Conservation (phyloP, 2,113 vertebrate species). For the Labrus mixtus region DNA sequence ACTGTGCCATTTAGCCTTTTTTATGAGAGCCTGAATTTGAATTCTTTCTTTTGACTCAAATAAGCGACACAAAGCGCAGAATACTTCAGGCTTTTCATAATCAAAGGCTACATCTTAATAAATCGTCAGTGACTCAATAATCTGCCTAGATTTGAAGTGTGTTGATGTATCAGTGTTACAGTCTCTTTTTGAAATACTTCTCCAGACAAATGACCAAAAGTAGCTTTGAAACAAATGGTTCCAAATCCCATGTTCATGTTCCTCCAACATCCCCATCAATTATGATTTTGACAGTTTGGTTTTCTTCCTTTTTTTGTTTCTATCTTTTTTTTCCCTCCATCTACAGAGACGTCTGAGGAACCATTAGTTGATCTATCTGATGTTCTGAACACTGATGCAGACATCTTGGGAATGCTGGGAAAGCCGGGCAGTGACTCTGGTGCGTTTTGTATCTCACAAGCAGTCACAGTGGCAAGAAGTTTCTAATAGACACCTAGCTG, state of each 20-base stretch:
- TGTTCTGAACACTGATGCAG: slow-evolving; percentile 95
- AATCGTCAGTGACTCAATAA: neutral
- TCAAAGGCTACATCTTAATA: neutral
- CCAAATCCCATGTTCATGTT: slow-evolving; percentile 58
- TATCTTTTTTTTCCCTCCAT: slow-evolving; percentile 49
- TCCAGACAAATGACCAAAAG: neutral
- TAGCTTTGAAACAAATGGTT: slow-evolving; percentile 38
- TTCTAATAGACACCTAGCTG: slow-evolving; percentile 36
- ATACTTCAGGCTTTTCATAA: no score
- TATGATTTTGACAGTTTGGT: slow-evolving; percentile 76
- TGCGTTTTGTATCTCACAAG: slow-evolving; percentile 79
- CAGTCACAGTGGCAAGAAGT: slow-evolving; percentile 54
- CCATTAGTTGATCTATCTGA: slow-evolving; percentile 95
- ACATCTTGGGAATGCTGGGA: slow-evolving; percentile 97
- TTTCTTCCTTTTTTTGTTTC: slow-evolving; percentile 60
- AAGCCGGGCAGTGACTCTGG: slow-evolving; percentile 93
- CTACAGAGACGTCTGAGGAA: slow-evolving; percentile 89
- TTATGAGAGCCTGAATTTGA: no score
- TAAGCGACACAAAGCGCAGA: no score
- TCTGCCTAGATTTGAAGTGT: neutral
- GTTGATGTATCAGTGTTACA: neutral
- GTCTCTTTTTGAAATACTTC: neutral
- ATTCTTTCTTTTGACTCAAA: no score
- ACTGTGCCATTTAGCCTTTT: no score
- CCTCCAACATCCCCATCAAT: slow-evolving; percentile 68